Evolutionary conservation across 2,888 invertebrate genomes (phyloP).

Genomic region (Drosophila hawaiiensis): DNA sequence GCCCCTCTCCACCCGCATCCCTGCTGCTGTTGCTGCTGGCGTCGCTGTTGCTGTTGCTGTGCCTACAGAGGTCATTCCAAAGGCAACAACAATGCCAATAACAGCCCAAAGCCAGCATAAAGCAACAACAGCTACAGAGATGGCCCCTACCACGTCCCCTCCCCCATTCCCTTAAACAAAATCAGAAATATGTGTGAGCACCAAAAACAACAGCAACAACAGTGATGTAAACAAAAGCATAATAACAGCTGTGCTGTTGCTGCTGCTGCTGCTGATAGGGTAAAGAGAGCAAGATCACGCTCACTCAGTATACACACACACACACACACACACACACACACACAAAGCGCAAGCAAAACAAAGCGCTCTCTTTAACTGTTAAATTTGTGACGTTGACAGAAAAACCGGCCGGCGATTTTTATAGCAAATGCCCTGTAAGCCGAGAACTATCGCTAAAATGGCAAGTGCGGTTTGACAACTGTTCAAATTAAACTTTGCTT

Average conservation of each 20-base stretch:
- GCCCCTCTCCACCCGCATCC: not conserved
- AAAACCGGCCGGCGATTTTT: slow-evolving; percentile 77
- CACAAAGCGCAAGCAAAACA: not conserved
- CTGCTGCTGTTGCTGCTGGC: slow-evolving; percentile 23
- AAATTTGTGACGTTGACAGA: slow-evolving; percentile 70
- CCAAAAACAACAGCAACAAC: slow-evolving; percentile 32
- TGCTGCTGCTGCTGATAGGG: slow-evolving; percentile 17
- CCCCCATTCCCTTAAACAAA: slow-evolving; percentile 14
- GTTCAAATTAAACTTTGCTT: not conserved
- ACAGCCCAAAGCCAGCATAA: slow-evolving; percentile 56
- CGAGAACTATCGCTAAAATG: not conserved
- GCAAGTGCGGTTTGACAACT: not conserved
- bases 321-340: not conserved
- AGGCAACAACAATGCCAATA: slow-evolving; percentile 80
- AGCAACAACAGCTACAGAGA: slow-evolving; percentile 46
- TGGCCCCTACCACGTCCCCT: slow-evolving; percentile 15
- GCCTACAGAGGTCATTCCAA: slow-evolving; percentile 83
- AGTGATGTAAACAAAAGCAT: slow-evolving; percentile 74
- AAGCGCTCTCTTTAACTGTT: slow-evolving; percentile 72
- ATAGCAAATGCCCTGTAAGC: slow-evolving; percentile 30
- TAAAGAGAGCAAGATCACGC: slow-evolving; percentile 47
- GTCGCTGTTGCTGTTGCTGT: slow-evolving; percentile 35
- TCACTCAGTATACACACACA: slow-evolving; percentile 2
- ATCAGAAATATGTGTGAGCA: slow-evolving; percentile 24
- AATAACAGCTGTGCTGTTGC: slow-evolving; percentile 61